Base-by-base conservation (phyloP, 2,113 vertebrate species). In the Hippocampus mohnikei region DNA sequence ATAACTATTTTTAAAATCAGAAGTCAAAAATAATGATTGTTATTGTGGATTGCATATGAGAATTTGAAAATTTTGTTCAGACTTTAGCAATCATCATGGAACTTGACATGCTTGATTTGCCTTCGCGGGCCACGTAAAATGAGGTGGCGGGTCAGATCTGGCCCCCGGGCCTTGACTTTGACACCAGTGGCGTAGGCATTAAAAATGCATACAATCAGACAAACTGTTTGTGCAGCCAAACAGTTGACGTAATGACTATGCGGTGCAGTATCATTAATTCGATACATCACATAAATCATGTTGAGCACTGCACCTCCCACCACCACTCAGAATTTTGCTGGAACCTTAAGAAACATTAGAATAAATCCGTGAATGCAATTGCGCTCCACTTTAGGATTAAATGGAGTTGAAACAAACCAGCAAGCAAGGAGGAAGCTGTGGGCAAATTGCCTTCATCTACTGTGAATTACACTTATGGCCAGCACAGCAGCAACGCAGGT, bases 341-440 rank as follows among this genome's bases (percentile, higher is more conserved):
- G 60, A 40, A 62, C 18, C 29, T 12, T 15, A 27, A 25, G 23
- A 58, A 58, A 62, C 33, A 37, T 59, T 29, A 37, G 33, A 37
- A 5, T 7, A 61, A 8, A 1, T 33, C 29, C 27, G 0, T 29
- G 16, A 18, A 61, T 12, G 60, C 60, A 3, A 11, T 62, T 41
- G 20, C 10, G 9, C 18, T 62, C 37, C 60, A 62, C 37, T 40
- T 62, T 40, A 21, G 20, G 20, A 62, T 41, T 41, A 62, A 62
- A 62, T 62, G 33, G 60, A 62, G 60, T 40, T 62, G 60, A 41
- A 62, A 62, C 60, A 62, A 62, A 40, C 33, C 21, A n/a, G 60
- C 37, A 40, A 4, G 60, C 52, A 11, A 21, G 6, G 50, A 52
- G 50, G 50, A 62, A 62, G 37, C 37, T 21, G 29, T 21, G 20